Base-by-base conservation (phyloP, 2,888 invertebrate species). In the Marronus borbonicus region DNA sequence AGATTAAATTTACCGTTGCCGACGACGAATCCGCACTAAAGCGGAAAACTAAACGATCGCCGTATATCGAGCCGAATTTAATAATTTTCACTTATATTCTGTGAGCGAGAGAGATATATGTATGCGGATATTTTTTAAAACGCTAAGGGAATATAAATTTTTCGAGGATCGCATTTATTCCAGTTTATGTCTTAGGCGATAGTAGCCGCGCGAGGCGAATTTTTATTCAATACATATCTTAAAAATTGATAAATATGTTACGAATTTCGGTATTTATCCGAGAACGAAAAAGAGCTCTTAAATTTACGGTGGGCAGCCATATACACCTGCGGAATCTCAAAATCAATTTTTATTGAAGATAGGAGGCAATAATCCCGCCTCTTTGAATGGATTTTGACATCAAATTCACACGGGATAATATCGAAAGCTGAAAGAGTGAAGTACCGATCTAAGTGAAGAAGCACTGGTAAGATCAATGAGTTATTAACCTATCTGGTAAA, bases 1-100 rank as follows among this genome's bases (percentile, higher is more conserved):
- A 66, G 79, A 79, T 79, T 79, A 79, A 76, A 79, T 76, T 76
- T 68, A 65, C 72, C 72, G 60, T 60, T 50, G 36, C 65, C 14
- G 14, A n/a, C 75, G 60, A 50, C 66, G 75, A 52, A 68, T 74
- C 74, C 74, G 68, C 70, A 70, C 76, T 58, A 76, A 60, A 69
- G 76, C 66, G 70, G 75, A 78, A 75, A 74, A 76, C 76, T 39
- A 68, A 75, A 76, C 68, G 76, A 39, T 65, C 62, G 76, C 74
- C 74, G 79, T 80, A 80, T 78, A 80, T 80, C 74, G 79, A 58
- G 64, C 69, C 72, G 75, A 80, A 80, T 80, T 79, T 80, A 65
- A 58, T 77, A 78, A 78, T 80, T 80, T 79, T 76, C 77, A 76
- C 79, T 80, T 79, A 79, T 80, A 80, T 78, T 49, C 5, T 31